phyloP scores from a whole-genome alignment of 2,797 vertebrate genomes.

The Cyprinodon diabolis region DNA sequence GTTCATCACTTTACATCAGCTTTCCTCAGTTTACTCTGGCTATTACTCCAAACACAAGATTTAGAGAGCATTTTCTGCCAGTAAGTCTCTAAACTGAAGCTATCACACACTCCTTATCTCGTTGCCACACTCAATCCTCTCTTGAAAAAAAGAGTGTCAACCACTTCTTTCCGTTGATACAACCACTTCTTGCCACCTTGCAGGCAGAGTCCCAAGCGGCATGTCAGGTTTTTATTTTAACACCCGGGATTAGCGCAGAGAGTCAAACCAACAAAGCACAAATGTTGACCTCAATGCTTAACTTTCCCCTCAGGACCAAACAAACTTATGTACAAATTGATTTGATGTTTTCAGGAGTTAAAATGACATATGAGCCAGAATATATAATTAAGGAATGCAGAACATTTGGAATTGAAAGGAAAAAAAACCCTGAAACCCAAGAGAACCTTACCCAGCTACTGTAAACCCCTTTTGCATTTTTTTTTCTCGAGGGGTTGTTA shows the following conservation, averaged over 20 bases:
- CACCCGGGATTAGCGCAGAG: constrained; percentile 12
- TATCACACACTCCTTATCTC: constrained; percentile 39
- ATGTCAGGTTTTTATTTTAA: constrained; percentile 42
- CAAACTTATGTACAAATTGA: background rate
- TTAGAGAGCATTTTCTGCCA: constrained; percentile 32
- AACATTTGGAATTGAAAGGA: background rate
- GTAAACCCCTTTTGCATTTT: background rate
- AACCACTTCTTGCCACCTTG: constrained; percentile 36
- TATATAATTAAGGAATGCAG: no score
- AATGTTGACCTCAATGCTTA: background rate
- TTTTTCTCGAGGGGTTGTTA: no score
- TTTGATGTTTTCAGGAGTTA: background rate
- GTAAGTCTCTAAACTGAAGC: constrained; percentile 33
- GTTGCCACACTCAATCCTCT: constrained; percentile 44
- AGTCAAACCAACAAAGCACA: constrained; percentile 21
- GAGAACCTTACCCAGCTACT: background rate
- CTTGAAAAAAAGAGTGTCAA: constrained; percentile 41
- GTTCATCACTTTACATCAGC: constrained; percentile 1
- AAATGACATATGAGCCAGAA: background rate
- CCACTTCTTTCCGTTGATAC: constrained; percentile 38
- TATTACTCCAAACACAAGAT: constrained; percentile 25
- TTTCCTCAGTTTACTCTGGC: constrained; percentile 9
- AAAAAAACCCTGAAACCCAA: background rate
- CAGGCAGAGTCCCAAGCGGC: constrained; percentile 27
- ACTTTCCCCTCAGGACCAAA: background rate